Percentiles rank a stretch among this genome's conserved stretches.
These are phyloP conservation scores for Apodemia zela DNA, from an alignment of 2,888 invertebrate genomes.

Conservation along the genomic window DNA sequence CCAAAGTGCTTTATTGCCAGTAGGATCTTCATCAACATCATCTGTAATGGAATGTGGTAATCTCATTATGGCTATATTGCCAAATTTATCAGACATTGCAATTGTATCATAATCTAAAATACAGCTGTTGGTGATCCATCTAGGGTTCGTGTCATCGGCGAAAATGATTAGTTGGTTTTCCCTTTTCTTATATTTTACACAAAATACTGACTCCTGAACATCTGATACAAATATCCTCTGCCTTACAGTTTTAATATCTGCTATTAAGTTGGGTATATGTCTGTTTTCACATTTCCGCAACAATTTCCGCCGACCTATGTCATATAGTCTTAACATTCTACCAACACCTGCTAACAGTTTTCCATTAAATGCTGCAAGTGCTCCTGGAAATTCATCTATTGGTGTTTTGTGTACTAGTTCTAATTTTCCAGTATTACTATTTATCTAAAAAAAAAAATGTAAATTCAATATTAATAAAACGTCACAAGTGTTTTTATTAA, in stretches of 20 bases:
- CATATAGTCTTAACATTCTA: conserved; percentile 94
- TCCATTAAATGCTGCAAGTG: conserved; percentile 95
- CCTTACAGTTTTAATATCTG: conserved; percentile 95
- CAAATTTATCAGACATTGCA: conserved; percentile 98
- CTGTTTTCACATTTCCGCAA: conserved; percentile 98
- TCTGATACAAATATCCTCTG: conserved; percentile 97
- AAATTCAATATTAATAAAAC: too few relatives aligned
- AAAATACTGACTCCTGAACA: conserved; percentile 97
- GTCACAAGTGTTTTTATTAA: too few relatives aligned
- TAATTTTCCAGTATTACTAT: conserved; percentile 87
- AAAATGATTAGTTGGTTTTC: conserved; percentile 99
- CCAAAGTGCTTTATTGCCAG: conserved; percentile 98
- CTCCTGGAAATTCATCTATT: conserved; percentile 94
- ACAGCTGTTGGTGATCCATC: conserved; percentile 95
- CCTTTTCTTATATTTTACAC: conserved; percentile 94
- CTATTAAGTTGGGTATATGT: conserved; percentile 97
- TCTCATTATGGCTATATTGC: conserved; percentile 94
- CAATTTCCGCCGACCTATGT: conserved; percentile 95
- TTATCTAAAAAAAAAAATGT: conserved; percentile 65
- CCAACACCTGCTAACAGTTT: conserved; percentile 95
- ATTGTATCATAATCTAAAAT: conserved; percentile 98
- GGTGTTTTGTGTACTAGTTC: conserved; percentile 96
- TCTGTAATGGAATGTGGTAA: conserved; percentile 95
- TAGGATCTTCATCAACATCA: conserved; percentile 99
- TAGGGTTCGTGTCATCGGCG: conserved; percentile 98